Evolutionary conservation across 2,113 vertebrate species (phyloP), one percentile per base, ranked within the genome.

Genomic region (Rhombomys opimus): DNA sequence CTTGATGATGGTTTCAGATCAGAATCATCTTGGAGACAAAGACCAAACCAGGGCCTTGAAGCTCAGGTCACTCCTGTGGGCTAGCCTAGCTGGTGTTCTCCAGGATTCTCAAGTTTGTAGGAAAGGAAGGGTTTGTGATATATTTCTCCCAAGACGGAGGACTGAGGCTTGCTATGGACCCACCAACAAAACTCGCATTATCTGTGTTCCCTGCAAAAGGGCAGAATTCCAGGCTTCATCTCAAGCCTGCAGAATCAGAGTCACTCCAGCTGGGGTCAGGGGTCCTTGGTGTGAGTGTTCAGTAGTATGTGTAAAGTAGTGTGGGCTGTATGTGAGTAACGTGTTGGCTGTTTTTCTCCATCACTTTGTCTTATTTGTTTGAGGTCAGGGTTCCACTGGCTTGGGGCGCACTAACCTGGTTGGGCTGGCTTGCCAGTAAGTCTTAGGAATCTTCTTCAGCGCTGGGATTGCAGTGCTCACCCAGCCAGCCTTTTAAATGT

Each of bases 131-230:
- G 2, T 0, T 80, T 85, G 7, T 6, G 9, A 20, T 81, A 12
- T 87, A 0, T 72, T 87, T 94, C 20, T 97, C 9, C 25, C 32
- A 85, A 82, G 68, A 80, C 13, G 57, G 61, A 94, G n/a, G 89
- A 59, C 2, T n/a, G 4, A 46, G 22, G 76, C 32, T n/a, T 2
- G 1, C 8, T 89, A 41, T 27, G 15, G 80, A 67, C 54, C 6
- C 50, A 15, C 2, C 0, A 25, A 84, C 22, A 63, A 27, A 84
- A 0, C 18, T 41, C 67, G 65, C 3, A 54, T 68, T 80, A 91
- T 41, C 25, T 46, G 20, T 52, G 5, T 65, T 57, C 8, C 2
- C 57, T 85, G 1, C 17, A 80, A 68, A 46, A 18, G 35, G 22
- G 20, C 22, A 90, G 59, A 91, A 73, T 80, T 91, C 73, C 73